Percentiles rank a stretch among this genome's conserved stretches.
Evolutionary conservation across 2,797 vertebrate species (phyloP).

Genomic region (Lophius americanus): DNA sequence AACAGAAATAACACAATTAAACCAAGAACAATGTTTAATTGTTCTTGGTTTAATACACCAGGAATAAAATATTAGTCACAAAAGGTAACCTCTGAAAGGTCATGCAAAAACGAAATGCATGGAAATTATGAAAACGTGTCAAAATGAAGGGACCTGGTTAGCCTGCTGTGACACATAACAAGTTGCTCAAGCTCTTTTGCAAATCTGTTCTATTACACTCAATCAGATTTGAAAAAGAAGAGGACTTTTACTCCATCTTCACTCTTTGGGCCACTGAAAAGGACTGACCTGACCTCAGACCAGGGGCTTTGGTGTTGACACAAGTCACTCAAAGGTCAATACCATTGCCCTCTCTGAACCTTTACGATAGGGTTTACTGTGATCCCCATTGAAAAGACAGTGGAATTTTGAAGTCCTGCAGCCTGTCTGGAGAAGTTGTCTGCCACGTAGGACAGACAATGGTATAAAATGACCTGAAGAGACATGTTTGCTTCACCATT

Average conservation of each 20-base stretch:
- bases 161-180: slow-evolving; percentile 50
- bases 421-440: slow-evolving; percentile 15
- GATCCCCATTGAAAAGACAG: slow-evolving; percentile 47
- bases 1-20: no score
- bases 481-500: slow-evolving; percentile 13
- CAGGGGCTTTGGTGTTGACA: slow-evolving; percentile 62
- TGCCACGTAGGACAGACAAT: slow-evolving; percentile 13
- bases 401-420: slow-evolving; percentile 16
- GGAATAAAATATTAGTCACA: slow-evolving; percentile 12
- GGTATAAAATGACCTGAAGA: not conserved
- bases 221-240: slow-evolving; percentile 43
- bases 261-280: slow-evolving; percentile 44
- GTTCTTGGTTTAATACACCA: no score
- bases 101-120: slow-evolving; percentile 43
- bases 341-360: slow-evolving; percentile 52
- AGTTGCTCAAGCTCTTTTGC: slow-evolving; percentile 46
- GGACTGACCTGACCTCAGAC: slow-evolving; percentile 52
- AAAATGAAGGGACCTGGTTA: slow-evolving; percentile 26
- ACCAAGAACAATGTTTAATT: no score
- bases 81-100: slow-evolving; percentile 24
- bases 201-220: slow-evolving; percentile 43
- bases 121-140: slow-evolving; percentile 40
- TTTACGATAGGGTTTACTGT: slow-evolving; percentile 42
- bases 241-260: slow-evolving; percentile 62
- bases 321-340: slow-evolving; percentile 61